These are phyloP conservation scores for Platyrinchus mystaceus DNA, from an alignment of 2,797 vertebrate genomes.

Conservation along the genomic window DNA sequence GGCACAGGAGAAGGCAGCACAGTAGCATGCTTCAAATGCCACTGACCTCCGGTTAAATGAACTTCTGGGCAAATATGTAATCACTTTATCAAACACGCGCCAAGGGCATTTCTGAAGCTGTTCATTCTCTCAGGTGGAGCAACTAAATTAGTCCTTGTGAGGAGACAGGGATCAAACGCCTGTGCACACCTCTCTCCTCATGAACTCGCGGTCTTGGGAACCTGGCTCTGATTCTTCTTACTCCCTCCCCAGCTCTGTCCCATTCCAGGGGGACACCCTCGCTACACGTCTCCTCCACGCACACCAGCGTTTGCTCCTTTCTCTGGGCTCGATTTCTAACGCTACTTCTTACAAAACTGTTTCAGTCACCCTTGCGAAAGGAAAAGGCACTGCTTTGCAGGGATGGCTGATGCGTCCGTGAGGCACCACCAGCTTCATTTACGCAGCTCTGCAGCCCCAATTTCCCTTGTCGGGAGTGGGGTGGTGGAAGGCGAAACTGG, in stretches of 20 bases:
- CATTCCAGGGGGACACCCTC: not conserved
- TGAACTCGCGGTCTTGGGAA: not conserved
- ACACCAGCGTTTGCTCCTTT: not conserved
- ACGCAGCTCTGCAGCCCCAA: not conserved
- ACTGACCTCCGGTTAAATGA: slow-evolving; percentile 10
- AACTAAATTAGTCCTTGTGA: not conserved
- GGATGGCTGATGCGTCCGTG: not conserved
- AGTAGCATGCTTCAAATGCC: not conserved
- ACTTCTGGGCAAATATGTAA: slow-evolving; percentile 15
- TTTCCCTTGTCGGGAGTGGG: fast-evolving
- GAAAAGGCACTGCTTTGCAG: not conserved
- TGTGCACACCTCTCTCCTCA: not conserved
- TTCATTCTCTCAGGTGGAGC: not conserved
- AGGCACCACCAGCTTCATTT: not conserved
- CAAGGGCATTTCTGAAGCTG: slow-evolving; percentile 32
- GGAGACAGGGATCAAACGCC: not conserved
- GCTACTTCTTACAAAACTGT: not conserved
- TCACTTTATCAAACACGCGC: not conserved
- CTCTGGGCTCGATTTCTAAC: not conserved
- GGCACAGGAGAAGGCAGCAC: not conserved
- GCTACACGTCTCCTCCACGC: not conserved
- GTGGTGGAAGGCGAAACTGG: not conserved
- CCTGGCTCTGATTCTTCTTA: not conserved
- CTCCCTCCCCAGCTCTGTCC: fast-evolving
- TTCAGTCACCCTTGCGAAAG: not conserved